These are phyloP conservation scores for Petromus typicus DNA, from an alignment of 2,113 vertebrate species.

Conservation along the genomic window DNA sequence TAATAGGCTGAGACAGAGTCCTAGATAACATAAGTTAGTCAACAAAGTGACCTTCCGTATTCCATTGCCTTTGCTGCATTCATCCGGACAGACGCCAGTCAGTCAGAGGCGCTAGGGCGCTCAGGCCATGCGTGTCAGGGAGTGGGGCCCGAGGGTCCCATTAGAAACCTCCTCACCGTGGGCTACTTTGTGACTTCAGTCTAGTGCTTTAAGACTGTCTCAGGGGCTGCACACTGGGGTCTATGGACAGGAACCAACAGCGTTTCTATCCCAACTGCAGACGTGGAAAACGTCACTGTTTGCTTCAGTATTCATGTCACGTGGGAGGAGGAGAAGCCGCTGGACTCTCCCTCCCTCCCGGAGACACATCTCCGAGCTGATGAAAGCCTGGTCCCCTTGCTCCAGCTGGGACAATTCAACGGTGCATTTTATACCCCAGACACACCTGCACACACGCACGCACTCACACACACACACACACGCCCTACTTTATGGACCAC, in stretches of 20 bases:
- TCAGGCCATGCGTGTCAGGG: rapidly evolving
- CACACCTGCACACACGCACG: no score
- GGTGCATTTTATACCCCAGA: background rate
- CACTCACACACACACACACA: background rate
- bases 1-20: no score
- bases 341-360: background rate
- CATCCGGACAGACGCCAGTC: background rate
- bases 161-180: background rate
- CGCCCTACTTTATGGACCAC: background rate
- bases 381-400: background rate
- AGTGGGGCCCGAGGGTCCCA: rapidly evolving
- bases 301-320: background rate
- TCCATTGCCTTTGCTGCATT: background rate
- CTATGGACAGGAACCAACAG: no score
- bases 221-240: background rate
- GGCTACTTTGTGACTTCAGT: background rate
- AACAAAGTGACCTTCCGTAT: background rate
- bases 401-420: background rate
- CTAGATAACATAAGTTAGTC: background rate
- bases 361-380: no score
- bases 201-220: no score
- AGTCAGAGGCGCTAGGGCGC: no score
- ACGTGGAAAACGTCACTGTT: background rate
- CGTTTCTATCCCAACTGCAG: background rate
- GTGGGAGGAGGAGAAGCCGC: background rate